phyloP scores from a whole-genome alignment of 2,888 invertebrate species.

The Clostera curtula region DNA sequence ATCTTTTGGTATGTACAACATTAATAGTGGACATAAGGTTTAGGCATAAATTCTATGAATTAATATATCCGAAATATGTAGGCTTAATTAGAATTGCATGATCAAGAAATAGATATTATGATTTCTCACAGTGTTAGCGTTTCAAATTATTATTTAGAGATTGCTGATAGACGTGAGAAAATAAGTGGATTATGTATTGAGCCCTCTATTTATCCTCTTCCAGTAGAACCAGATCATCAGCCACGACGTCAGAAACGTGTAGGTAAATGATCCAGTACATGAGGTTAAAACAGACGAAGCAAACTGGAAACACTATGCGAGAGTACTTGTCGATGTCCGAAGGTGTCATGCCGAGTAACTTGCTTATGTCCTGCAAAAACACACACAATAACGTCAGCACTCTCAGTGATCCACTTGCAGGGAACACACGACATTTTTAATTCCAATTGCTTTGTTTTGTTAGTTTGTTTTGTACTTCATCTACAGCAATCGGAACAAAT shows the following conservation, averaged over 20 bases:
- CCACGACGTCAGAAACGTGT: conserved; percentile 96
- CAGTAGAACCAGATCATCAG: conserved; percentile 93
- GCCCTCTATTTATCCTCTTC: conserved; percentile 76
- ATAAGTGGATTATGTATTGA: conserved; percentile 49
- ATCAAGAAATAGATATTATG: no score
- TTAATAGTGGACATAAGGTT: no score
- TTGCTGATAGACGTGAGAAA: conserved; percentile 37
- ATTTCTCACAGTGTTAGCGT: conserved; percentile 23
- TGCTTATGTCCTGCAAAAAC: conserved; percentile 84
- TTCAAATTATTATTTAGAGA: conserved; percentile 62
- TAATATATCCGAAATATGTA: no score
- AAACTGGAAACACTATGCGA: conserved; percentile 97
- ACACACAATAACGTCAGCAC: conserved; percentile 1
- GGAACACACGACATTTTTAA: no score
- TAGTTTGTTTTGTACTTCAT: no score
- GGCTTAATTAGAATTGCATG: no score
- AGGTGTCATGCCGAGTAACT: conserved; percentile 92
- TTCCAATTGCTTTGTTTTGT: no score
- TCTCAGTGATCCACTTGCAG: no score
- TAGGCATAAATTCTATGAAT: no score
- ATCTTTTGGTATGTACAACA: no score
- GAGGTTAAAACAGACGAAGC: conserved; percentile 98
- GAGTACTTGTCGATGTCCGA: conserved; percentile 99
- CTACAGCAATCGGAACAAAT: no score
- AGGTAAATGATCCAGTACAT: conserved; percentile 99